Evolutionary conservation across 2,888 invertebrate genomes (phyloP).

Genomic region (Candidula unifasciata): DNA sequence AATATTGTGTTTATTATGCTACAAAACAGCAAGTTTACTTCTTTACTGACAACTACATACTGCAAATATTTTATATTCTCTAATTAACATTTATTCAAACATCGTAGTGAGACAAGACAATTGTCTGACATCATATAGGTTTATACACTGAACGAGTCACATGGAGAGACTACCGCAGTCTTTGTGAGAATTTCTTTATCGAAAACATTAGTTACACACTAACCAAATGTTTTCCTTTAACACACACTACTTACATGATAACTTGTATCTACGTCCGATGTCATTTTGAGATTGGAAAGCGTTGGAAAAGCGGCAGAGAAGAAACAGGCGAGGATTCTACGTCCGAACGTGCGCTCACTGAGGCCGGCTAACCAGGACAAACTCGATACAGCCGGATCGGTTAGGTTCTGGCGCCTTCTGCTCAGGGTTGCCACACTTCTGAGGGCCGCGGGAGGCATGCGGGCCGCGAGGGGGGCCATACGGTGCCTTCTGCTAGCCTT

Average conservation of each 20-base stretch:
- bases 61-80: too few species aligned
- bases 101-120: too few species aligned
- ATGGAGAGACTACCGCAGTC: too few species aligned
- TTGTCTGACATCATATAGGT: too few species aligned
- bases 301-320: neutral
- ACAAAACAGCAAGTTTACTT: too few species aligned
- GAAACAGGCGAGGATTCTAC: neutral
- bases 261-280: conserved; percentile 20
- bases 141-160: too few species aligned
- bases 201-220: too few species aligned
- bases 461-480: neutral
- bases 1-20: too few species aligned
- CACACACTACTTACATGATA: conserved; percentile 34
- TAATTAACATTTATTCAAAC: too few species aligned
- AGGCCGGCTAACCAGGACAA: conserved; percentile 29
- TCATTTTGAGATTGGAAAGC: neutral
- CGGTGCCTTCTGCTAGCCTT: neutral
- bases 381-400: conserved; percentile 34
- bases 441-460: neutral
- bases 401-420: conserved; percentile 15
- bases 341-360: neutral
- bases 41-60: too few species aligned
- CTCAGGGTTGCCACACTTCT: neutral
- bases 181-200: too few species aligned
- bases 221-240: too few species aligned